phyloP scores from a whole-genome alignment of 2,113 vertebrate species.

The Anarrhichthys ocellatus region DNA sequence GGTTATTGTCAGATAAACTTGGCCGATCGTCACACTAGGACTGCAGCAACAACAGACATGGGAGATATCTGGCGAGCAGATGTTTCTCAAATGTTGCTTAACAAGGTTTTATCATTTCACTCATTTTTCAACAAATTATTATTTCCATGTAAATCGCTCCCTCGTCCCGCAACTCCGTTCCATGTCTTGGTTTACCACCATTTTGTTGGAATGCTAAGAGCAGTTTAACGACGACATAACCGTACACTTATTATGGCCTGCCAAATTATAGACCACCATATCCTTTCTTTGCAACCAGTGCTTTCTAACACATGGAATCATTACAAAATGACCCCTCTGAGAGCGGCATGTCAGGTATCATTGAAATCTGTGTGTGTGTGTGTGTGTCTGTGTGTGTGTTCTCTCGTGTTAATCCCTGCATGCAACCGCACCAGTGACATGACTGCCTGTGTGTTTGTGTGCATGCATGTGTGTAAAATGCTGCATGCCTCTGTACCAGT shows the following conservation, averaged over 20 bases:
- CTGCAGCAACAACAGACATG: neutral
- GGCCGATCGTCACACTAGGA: neutral
- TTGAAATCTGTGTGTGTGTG: neutral
- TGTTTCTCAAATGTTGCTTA: neutral
- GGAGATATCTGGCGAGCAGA: neutral
- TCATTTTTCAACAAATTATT: neutral
- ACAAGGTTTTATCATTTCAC: neutral
- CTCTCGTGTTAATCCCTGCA: conserved; percentile 24
- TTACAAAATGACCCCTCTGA: neutral
- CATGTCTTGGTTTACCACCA: neutral
- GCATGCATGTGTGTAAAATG: conserved; percentile 59
- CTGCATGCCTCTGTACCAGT: conserved; percentile 36
- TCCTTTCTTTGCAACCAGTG: conserved; percentile 15
- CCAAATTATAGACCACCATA: conserved; percentile 36
- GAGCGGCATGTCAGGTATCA: conserved; percentile 4
- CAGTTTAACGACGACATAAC: conserved; percentile 33
- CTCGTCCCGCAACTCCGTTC: neutral
- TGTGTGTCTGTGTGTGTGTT: conserved; percentile 5
- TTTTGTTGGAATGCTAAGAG: conserved; percentile 43
- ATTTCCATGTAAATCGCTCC: neutral
- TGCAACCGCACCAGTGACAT: conserved; percentile 15
- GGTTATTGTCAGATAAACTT: neutral
- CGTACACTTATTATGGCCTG: conserved; percentile 23
- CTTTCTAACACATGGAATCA: conserved; percentile 33
- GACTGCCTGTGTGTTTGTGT: conserved; percentile 60